Evolutionary conservation across 1,140 invertebrate genomes (phyloP).

Genomic region (Dinoponera quadriceps): DNA sequence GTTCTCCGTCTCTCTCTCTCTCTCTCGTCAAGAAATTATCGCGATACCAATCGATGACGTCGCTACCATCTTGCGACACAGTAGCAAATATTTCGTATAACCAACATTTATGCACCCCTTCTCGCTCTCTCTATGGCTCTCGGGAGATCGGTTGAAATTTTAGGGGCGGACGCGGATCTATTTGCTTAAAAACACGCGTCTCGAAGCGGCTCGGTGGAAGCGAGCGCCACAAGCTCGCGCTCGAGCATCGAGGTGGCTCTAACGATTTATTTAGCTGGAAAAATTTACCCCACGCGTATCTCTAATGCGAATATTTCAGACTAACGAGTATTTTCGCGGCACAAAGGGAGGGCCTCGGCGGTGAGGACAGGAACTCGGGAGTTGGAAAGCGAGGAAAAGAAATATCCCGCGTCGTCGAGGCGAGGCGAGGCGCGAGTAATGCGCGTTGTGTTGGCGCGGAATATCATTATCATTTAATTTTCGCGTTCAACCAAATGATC

Average conservation of each 20-base stretch:
- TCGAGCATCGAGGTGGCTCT: conserved; percentile 35
- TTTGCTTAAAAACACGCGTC: not conserved
- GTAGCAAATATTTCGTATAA: too few species aligned
- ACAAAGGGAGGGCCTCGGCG: conserved; percentile 33
- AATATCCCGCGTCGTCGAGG: conserved; percentile 33
- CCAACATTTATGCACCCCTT: too few species aligned
- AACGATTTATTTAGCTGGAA: conserved; percentile 66
- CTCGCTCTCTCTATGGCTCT: not conserved
- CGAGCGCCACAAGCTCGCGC: conserved; percentile 54
- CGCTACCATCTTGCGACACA: too few species aligned
- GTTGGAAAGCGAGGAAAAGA: not conserved
- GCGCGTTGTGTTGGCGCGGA: conserved; percentile 58
- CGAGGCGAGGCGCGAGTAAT: conserved; percentile 56
- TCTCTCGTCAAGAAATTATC: too few species aligned
- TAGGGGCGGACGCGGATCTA: not conserved
- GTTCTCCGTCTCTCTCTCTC: too few species aligned
- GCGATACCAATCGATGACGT: too few species aligned
- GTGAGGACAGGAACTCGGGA: conserved; percentile 16
- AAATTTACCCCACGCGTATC: conserved; percentile 5
- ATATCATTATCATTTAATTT: conserved; percentile 83
- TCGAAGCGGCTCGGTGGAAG: conserved; percentile 2
- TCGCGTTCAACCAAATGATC: conserved; percentile 67
- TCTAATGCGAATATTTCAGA: conserved; percentile 29
- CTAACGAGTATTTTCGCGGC: conserved; percentile 73
- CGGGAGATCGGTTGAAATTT: not conserved